These are phyloP conservation scores for Artemia sinica DNA, from an alignment of 2,888 invertebrate genomes.

Conservation along the genomic window DNA sequence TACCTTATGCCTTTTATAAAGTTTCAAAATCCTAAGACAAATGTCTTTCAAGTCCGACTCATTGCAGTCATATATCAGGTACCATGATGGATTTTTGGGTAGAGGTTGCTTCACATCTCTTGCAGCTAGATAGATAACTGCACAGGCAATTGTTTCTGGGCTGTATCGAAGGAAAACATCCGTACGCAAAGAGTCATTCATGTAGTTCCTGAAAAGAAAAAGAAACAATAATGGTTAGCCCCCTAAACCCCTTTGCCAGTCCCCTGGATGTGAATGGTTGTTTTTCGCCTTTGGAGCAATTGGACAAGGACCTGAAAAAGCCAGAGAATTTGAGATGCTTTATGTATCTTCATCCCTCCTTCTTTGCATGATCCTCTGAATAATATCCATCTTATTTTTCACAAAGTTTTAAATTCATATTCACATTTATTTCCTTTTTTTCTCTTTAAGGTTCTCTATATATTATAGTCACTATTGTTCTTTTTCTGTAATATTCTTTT, in stretches of 20 bases:
- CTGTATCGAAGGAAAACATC: slow-evolving; percentile 89
- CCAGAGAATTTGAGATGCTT: no score
- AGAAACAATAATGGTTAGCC: slow-evolving; percentile 11
- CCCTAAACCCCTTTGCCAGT: background rate
- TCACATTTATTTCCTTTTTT: no score
- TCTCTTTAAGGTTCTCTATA: no score
- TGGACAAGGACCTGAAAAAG: no score
- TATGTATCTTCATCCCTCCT: no score
- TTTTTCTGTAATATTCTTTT: no score
- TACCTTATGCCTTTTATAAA: slow-evolving; percentile 68
- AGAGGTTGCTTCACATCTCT: slow-evolving; percentile 66
- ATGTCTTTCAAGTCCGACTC: slow-evolving; percentile 70
- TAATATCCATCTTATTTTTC: no score
- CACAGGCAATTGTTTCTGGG: slow-evolving; percentile 94
- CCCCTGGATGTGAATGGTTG: no score
- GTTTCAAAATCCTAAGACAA: slow-evolving; percentile 55
- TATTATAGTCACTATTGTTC: no score
- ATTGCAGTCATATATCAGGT: slow-evolving; percentile 60
- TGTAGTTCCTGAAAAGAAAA: slow-evolving; percentile 57
- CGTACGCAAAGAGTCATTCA: slow-evolving; percentile 95
- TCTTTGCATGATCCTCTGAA: no score
- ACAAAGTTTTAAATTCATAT: no score
- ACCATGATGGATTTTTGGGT: slow-evolving; percentile 79
- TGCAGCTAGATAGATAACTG: slow-evolving; percentile 92
- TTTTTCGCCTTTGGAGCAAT: no score